A percentile compares a stretch with the other conserved stretches of the same genome.
Evolutionary conservation across 1,140 invertebrate genomes (phyloP).

Genomic region (Drosophila kohkoa): DNA sequence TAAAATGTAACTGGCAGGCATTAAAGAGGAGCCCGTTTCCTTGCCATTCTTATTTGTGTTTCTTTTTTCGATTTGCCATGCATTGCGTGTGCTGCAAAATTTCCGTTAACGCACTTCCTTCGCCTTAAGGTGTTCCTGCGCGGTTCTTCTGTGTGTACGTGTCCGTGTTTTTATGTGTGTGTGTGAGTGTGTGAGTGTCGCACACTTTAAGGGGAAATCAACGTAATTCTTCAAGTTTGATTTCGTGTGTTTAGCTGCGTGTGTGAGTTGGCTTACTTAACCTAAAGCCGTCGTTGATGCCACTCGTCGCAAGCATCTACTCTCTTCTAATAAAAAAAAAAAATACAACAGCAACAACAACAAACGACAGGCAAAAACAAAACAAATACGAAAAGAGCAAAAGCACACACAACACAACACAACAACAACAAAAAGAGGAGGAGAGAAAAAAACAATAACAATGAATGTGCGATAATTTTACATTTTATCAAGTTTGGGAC

Average conservation of each 20-base stretch:
- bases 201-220: conserved; percentile 67
- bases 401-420: not conserved
- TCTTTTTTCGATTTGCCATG: conserved; percentile 26
- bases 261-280: conserved; percentile 77
- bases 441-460: conserved; percentile 73
- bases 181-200: conserved; percentile 5
- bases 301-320: conserved; percentile 33
- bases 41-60: not conserved
- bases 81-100: conserved; percentile 71
- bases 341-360: not conserved
- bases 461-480: conserved; percentile 84
- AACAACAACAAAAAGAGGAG: not conserved
- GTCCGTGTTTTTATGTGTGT: not conserved
- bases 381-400: conserved; percentile 20
- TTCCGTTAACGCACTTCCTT: conserved; percentile 73
- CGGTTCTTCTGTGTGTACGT: no score
- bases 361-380: not conserved
- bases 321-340: conserved; percentile 23
- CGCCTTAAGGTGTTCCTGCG: conserved; percentile 31
- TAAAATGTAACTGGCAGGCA: conserved; percentile 73
- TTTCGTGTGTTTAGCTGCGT: conserved; percentile 75
- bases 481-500: conserved; percentile 80
- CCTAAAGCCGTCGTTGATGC: conserved; percentile 50
- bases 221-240: conserved; percentile 81
- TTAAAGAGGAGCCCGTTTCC: conserved; percentile 38